Evolutionary conservation across 2,113 vertebrate species (phyloP).

Genomic region (Eidolon helvum): DNA sequence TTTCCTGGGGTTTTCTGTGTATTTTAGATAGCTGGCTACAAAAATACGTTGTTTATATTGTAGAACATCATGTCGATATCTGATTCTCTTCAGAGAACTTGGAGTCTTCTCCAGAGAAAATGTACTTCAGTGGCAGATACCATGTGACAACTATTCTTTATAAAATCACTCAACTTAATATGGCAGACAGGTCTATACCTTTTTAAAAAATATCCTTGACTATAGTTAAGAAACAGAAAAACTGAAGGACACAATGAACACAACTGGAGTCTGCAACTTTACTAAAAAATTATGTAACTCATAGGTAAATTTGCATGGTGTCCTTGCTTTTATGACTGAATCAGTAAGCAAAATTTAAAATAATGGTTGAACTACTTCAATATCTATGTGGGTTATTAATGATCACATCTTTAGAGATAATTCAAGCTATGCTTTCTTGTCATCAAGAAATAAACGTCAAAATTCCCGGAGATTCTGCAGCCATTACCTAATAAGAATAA

Average conservation of each 20-base stretch:
- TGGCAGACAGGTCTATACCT: background rate
- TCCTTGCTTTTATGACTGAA: slow-evolving; percentile 56
- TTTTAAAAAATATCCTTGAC: background rate
- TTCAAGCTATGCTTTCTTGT: slow-evolving; percentile 13
- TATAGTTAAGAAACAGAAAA: background rate
- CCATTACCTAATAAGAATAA: slow-evolving; percentile 36
- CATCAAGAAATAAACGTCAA: slow-evolving; percentile 44
- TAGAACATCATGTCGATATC: background rate
- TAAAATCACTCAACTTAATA: slow-evolving; percentile 28
- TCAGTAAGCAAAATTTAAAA: slow-evolving; percentile 36
- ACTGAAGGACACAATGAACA: background rate
- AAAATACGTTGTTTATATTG: background rate
- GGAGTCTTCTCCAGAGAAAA: background rate
- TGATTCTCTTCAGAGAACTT: slow-evolving; percentile 10
- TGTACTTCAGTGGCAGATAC: background rate
- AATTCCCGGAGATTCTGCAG: background rate
- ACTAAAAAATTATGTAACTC: slow-evolving; percentile 33
- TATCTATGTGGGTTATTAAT: slow-evolving; percentile 35
- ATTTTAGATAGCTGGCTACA: background rate
- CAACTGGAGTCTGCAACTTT: background rate
- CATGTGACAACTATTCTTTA: background rate
- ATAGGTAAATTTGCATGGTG: background rate
- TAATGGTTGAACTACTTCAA: background rate
- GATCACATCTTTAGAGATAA: background rate
- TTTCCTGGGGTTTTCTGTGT: background rate